phyloP scores from a whole-genome alignment of 2,797 vertebrate species.

The Myotis daubentonii region DNA sequence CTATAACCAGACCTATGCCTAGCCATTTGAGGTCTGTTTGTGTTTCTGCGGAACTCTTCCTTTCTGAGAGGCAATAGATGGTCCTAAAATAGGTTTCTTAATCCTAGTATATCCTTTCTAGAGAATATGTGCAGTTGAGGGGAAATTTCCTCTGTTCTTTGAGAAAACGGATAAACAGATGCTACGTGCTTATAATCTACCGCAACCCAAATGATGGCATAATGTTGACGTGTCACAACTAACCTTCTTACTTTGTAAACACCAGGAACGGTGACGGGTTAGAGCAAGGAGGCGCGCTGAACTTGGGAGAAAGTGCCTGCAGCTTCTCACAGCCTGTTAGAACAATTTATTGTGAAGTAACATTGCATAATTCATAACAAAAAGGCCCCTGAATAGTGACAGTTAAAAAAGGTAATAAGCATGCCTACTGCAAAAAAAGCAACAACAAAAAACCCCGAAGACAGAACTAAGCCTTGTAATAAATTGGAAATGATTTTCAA shows the following conservation, averaged over 20 bases:
- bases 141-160: conserved; percentile 10
- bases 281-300: neutral
- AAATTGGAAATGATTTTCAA: conserved; percentile 61
- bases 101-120: neutral
- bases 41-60: neutral
- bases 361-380: conserved; percentile 25
- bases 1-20: neutral
- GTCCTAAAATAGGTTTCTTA: neutral
- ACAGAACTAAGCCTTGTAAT: conserved; percentile 48
- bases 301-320: neutral
- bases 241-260: neutral
- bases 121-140: neutral
- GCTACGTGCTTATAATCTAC: conserved; percentile 5
- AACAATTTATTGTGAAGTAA: conserved; percentile 38
- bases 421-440: neutral
- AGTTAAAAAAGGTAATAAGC: conserved; percentile 56
- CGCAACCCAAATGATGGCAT: neutral
- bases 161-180: conserved; percentile 12
- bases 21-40: neutral
- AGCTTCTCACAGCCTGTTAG: neutral
- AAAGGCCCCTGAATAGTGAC: neutral
- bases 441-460: neutral
- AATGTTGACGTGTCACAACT: neutral
- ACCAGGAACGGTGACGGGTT: neutral
- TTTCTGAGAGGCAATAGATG: conserved; percentile 38